phyloP scores from a whole-genome alignment of 2,888 invertebrate genomes.

The Acleris laterana region DNA sequence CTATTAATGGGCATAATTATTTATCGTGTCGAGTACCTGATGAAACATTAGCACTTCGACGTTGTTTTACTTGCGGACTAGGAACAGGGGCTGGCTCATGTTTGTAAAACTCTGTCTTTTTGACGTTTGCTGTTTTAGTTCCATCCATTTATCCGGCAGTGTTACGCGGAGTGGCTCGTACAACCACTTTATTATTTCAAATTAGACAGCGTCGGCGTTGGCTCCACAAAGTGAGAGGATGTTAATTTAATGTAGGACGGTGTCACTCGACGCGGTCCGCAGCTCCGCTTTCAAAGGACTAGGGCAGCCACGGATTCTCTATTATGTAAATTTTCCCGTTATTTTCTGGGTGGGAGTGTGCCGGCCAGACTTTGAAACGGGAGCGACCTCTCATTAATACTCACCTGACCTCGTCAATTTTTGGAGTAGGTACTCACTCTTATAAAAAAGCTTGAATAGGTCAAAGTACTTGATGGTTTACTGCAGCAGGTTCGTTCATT shows the following conservation, averaged over 20 bases:
- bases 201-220: slow-evolving; percentile 66
- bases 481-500: too few relatives aligned
- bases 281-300: slow-evolving; percentile 78
- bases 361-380: slow-evolving; percentile 77
- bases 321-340: slow-evolving; percentile 83
- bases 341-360: slow-evolving; percentile 74
- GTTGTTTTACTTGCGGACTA: neutral
- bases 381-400: slow-evolving; percentile 75
- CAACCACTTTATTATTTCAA: slow-evolving; percentile 62
- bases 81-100: slow-evolving; percentile 1
- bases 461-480: too few relatives aligned
- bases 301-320: slow-evolving; percentile 80
- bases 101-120: slow-evolving; percentile 8
- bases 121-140: slow-evolving; percentile 5
- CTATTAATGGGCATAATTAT: neutral
- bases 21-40: neutral
- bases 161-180: slow-evolving; percentile 40
- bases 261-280: slow-evolving; percentile 73
- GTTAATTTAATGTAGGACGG: slow-evolving; percentile 80
- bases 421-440: slow-evolving; percentile 54
- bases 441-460: slow-evolving; percentile 4
- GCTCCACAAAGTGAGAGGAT: slow-evolving; percentile 75
- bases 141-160: slow-evolving; percentile 23
- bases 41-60: slow-evolving; percentile 9
- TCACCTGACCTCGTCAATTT: slow-evolving; percentile 66